Evolutionary conservation across 1,140 invertebrate species (phyloP), one percentile per base, ranked within the genome.

Genomic region (Drosophila triauraria): DNA sequence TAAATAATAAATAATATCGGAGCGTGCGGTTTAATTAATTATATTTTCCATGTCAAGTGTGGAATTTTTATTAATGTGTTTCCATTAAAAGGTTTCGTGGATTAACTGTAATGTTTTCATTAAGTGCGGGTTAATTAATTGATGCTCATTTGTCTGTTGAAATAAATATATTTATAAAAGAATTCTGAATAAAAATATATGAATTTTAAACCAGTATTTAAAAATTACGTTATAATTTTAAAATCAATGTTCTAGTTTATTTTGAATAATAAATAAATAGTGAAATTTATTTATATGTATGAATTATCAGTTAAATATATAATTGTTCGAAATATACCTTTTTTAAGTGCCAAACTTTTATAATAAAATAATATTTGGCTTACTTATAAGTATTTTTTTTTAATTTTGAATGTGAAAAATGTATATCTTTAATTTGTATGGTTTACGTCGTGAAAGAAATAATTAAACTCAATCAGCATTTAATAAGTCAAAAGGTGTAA

Each of bases 1-100:
- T 54, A 53, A 60, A 42, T 60, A 58, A 56, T 40, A 56, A 25
- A 23, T n/a, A 61, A 46, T 43, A 35, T 32, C 12, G n/a, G 56
- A 25, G 53, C 40, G 48, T 65, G 62, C 25, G 62, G 43, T 38
- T 59, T 25, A 17, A 76, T 75, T 30, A 76, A 76, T 65, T 65
- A 58, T 50, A 51, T 13, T 75, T n/a, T 1, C 17, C 44, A 4
- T 67, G 71, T 25, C 51, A 51, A 50, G 17, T 25, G 17, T 23
- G 38, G 15, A 65, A 35, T 44, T 50, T 40, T 57, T 38, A 75
- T 75, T 57, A 75, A 76, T 67, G 62, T 54, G 42, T 46, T 58
- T 25, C 35, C 25, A 65, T 70, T 71, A 50, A 72, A 38, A 50
- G 51, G 51, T 70, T 71, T 43, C 23, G 65, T 43, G 20, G 27